Evolutionary conservation across 2,888 invertebrate genomes (phyloP).

Genomic region (Hybos culiciformis): DNA sequence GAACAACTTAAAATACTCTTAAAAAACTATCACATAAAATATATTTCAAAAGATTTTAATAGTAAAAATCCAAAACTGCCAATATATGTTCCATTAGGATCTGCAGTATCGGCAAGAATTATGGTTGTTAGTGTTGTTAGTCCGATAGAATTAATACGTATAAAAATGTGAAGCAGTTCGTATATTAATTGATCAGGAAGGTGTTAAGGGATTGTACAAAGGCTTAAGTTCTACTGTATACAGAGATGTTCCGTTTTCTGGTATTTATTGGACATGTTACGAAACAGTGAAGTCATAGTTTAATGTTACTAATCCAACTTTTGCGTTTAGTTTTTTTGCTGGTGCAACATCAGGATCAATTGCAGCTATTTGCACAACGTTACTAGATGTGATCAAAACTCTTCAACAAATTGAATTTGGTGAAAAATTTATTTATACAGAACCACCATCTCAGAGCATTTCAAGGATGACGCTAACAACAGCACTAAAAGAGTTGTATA

Average conservation of each 20-base stretch:
- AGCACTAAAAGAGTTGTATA: no score
- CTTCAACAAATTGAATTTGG: no score
- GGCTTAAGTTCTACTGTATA: conserved; percentile 78
- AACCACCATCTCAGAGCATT: no score
- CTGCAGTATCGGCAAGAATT: conserved; percentile 77
- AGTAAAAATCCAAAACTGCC: conserved; percentile 40
- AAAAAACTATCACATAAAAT: conserved; percentile 17
- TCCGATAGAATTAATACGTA: conserved; percentile 89
- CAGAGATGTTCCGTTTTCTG: conserved; percentile 85
- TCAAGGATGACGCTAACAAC: no score
- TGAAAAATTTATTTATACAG: no score
- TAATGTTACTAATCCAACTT: conserved; percentile 44
- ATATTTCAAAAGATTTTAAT: no score
- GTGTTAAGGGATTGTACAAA: conserved; percentile 68
- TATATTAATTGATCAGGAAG: conserved; percentile 50
- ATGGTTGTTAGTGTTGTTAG: conserved; percentile 77
- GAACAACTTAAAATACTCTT: conserved; percentile 50
- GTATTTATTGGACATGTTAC: conserved; percentile 83
- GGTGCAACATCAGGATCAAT: conserved; percentile 76
- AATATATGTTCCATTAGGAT: conserved; percentile 63
- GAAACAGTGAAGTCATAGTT: conserved; percentile 56
- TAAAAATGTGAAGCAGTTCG: conserved; percentile 72
- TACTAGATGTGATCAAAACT: no score
- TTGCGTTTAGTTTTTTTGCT: conserved; percentile 61
- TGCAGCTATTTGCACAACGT: no score